These are phyloP conservation scores for Drosophila tanythrix DNA, from an alignment of 2,888 invertebrate species.

Conservation along the genomic window DNA sequence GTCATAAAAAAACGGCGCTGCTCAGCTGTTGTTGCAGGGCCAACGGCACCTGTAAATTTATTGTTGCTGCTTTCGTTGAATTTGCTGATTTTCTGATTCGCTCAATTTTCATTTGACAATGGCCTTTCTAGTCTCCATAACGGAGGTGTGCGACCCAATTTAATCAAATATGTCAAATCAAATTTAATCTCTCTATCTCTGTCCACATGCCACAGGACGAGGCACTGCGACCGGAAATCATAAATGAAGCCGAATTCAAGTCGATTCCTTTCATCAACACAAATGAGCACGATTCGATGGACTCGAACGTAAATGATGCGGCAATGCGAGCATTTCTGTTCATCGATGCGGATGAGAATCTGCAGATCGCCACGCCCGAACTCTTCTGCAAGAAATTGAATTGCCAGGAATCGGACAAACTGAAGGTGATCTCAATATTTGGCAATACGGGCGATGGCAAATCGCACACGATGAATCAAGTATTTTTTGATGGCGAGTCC, in stretches of 20 bases:
- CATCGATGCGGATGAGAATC: slow-evolving; percentile 87
- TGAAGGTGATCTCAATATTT: slow-evolving; percentile 93
- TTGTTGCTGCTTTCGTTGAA: slow-evolving; percentile 3
- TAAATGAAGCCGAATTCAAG: slow-evolving; percentile 78
- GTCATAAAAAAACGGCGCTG: slow-evolving; percentile 27
- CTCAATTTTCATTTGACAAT: slow-evolving; percentile 24
- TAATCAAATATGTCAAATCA: background rate
- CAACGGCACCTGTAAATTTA: slow-evolving; percentile 29
- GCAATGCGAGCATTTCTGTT: slow-evolving; percentile 85
- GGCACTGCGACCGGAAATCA: slow-evolving; percentile 75
- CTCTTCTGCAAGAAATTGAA: slow-evolving; percentile 85
- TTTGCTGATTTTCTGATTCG: background rate
- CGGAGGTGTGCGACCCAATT: slow-evolving; percentile 47
- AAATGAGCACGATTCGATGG: slow-evolving; percentile 67
- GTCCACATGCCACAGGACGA: slow-evolving; percentile 63
- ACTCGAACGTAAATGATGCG: slow-evolving; percentile 55
- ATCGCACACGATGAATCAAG: slow-evolving; percentile 91
- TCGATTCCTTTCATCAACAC: slow-evolving; percentile 81
- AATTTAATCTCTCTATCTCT: slow-evolving; percentile 1
- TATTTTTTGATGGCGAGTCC: slow-evolving; percentile 88
- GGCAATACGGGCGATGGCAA: slow-evolving; percentile 94
- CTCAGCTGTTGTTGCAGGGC: slow-evolving; percentile 15
- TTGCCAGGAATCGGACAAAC: slow-evolving; percentile 85
- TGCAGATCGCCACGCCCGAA: slow-evolving; percentile 87
- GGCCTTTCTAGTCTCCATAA: slow-evolving; percentile 62